These are phyloP conservation scores for Penaeus japonicus DNA, from an alignment of 1,140 invertebrate genomes.

Conservation along the genomic window DNA sequence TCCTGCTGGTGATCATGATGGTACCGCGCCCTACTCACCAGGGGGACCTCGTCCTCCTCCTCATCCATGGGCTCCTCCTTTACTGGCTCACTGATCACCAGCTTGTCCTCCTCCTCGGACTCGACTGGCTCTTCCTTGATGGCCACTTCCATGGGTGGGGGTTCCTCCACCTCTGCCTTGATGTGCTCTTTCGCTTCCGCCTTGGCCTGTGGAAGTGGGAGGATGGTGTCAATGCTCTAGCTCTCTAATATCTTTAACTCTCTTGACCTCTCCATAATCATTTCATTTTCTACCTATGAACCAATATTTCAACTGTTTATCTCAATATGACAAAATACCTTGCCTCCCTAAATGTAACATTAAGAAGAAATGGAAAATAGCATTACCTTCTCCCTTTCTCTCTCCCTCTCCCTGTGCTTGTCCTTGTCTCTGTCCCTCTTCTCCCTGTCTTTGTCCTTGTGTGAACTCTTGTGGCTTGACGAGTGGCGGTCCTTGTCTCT, in stretches of 20 bases:
- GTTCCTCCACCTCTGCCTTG: conserved; percentile 1
- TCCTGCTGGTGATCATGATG: neutral
- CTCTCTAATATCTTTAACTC: neutral
- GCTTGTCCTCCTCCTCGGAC: conserved; percentile 56
- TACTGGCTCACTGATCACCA: conserved; percentile 56
- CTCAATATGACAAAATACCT: neutral
- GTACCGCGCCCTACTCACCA: conserved; percentile 43
- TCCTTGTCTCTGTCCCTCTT: conserved; percentile 62
- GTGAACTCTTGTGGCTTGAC: conserved; percentile 53
- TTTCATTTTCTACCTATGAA: no score
- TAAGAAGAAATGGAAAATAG: neutral
- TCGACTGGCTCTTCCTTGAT: conserved; percentile 53
- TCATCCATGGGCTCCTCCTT: conserved; percentile 55
- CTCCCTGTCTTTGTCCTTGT: conserved; percentile 61
- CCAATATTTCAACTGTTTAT: no score
- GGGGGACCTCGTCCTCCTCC: conserved; percentile 49
- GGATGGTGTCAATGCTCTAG: neutral
- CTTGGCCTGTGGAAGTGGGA: no score
- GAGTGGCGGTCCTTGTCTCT: conserved; percentile 56
- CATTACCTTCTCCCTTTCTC: conserved; percentile 53
- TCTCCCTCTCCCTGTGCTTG: conserved; percentile 61
- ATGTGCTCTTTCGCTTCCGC: neutral
- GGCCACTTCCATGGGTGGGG: neutral
- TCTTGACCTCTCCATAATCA: no score
- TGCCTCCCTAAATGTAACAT: neutral